Conservation (phyloP, 2,888 invertebrate species). For the Hydrotaea diabolus region DNA sequence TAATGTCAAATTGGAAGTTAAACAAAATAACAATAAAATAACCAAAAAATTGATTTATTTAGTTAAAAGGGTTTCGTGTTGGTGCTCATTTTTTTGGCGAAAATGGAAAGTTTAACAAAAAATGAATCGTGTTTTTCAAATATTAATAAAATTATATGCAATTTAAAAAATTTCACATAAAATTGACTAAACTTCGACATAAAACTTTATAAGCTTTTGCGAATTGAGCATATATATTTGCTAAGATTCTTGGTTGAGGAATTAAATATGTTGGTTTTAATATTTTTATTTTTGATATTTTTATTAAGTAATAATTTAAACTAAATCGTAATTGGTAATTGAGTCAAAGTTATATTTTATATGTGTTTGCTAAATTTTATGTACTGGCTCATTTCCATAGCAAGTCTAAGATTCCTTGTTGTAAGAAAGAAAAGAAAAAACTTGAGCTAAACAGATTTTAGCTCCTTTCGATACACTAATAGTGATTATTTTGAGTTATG, state of each 20-base stretch:
- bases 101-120: not conserved
- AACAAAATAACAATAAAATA: slow-evolving; percentile 3
- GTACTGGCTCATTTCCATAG: too few relatives aligned
- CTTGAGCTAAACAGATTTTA: too few relatives aligned
- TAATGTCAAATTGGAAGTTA: slow-evolving; percentile 27
- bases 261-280: not conserved
- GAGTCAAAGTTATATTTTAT: not conserved
- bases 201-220: slow-evolving; percentile 13
- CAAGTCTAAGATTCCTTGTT: too few relatives aligned
- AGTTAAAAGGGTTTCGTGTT: not conserved
- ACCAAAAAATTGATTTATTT: not conserved
- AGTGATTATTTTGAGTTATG: too few relatives aligned
- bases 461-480: too few relatives aligned
- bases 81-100: not conserved
- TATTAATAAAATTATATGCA: not conserved
- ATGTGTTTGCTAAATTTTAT: too few relatives aligned
- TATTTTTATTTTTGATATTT: slow-evolving; percentile 18
- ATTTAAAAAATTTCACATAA: not conserved
- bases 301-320: slow-evolving; percentile 22
- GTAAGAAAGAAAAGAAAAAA: too few relatives aligned
- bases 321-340: slow-evolving; percentile 30
- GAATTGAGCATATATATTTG: slow-evolving; percentile 18
- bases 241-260: not conserved
- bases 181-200: not conserved
- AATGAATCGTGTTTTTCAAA: too few relatives aligned